These are phyloP conservation scores for Menidia menidia DNA, from an alignment of 2,797 vertebrate genomes.

Conservation along the genomic window DNA sequence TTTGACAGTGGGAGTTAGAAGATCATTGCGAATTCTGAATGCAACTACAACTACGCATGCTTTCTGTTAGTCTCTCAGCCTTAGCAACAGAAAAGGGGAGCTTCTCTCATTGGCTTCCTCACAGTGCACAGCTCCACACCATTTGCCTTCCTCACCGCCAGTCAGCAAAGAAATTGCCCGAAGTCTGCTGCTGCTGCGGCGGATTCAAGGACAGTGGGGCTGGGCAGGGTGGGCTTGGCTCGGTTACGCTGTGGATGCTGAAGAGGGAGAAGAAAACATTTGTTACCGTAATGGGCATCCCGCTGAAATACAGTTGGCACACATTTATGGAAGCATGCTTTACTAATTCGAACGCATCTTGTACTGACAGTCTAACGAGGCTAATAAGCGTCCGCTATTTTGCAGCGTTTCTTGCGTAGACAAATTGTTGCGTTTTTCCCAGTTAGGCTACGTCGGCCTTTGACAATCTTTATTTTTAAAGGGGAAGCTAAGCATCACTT, in stretches of 20 bases:
- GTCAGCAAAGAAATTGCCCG: constrained; percentile 48
- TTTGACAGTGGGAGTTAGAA: constrained; percentile 8
- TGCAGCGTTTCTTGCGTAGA: constrained; percentile 57
- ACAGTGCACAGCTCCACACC: background rate
- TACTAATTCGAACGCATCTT: background rate
- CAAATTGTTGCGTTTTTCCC: constrained; percentile 56
- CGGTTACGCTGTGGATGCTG: constrained; percentile 67
- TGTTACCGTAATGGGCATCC: constrained; percentile 53
- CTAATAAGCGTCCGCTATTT: constrained; percentile 21
- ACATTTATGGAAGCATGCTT: constrained; percentile 35
- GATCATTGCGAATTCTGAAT: constrained; percentile 2
- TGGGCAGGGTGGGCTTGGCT: constrained; percentile 66
- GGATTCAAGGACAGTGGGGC: constrained; percentile 60
- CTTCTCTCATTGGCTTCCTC: constrained; percentile 64
- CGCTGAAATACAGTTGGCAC: constrained; percentile 40
- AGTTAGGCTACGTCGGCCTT: constrained; percentile 7
- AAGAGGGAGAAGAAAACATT: constrained; percentile 27
- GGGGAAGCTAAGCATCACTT: constrained; percentile 34
- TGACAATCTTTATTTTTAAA: constrained; percentile 30
- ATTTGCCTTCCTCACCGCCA: constrained; percentile 68
- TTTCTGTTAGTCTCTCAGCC: constrained; percentile 48
- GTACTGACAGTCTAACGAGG: constrained; percentile 25
- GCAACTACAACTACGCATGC: background rate
- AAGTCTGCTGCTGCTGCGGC: constrained; percentile 49
- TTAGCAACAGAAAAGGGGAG: constrained; percentile 70